A percentile compares a stretch with the other conserved stretches of the same genome.
Evolutionary conservation across 2,888 invertebrate species (phyloP).

Genomic region (Lymantria dispar): DNA sequence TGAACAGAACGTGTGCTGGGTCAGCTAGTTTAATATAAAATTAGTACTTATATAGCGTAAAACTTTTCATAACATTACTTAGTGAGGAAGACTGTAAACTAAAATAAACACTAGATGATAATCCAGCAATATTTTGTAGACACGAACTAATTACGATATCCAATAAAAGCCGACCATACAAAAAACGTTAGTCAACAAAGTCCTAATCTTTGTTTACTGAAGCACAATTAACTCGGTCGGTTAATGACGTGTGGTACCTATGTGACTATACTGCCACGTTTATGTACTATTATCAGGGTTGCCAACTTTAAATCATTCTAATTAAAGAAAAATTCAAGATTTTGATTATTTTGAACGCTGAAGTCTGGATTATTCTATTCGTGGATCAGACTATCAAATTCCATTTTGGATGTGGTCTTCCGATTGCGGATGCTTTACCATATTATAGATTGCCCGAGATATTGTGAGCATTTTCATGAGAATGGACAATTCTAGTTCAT

Average conservation of each 20-base stretch:
- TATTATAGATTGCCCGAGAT: too few species aligned
- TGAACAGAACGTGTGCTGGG: too few species aligned
- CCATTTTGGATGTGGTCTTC: too few species aligned
- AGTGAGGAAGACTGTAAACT: conserved; percentile 12
- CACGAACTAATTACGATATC: conserved; percentile 41
- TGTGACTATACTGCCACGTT: conserved; percentile 28
- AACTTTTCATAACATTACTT: conserved; percentile 1
- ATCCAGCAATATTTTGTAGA: conserved; percentile 31
- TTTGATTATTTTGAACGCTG: too few species aligned
- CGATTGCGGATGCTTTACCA: too few species aligned
- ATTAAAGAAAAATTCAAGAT: not conserved
- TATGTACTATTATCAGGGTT: conserved; percentile 6
- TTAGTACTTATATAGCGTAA: too few species aligned
- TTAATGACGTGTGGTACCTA: conserved; percentile 43
- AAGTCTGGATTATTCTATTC: too few species aligned
- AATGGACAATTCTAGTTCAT: too few species aligned
- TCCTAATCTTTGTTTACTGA: conserved; percentile 52
- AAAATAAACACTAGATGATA: conserved; percentile 21
- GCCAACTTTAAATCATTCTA: not conserved
- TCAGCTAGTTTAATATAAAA: too few species aligned
- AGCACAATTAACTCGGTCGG: conserved; percentile 49
- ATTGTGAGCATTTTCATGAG: too few species aligned
- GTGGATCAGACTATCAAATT: too few species aligned
- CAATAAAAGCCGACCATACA: conserved; percentile 46
- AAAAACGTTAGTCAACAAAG: conserved; percentile 35